Conservation (phyloP, 2,797 vertebrate genomes). For the Anas bernieri region DNA sequence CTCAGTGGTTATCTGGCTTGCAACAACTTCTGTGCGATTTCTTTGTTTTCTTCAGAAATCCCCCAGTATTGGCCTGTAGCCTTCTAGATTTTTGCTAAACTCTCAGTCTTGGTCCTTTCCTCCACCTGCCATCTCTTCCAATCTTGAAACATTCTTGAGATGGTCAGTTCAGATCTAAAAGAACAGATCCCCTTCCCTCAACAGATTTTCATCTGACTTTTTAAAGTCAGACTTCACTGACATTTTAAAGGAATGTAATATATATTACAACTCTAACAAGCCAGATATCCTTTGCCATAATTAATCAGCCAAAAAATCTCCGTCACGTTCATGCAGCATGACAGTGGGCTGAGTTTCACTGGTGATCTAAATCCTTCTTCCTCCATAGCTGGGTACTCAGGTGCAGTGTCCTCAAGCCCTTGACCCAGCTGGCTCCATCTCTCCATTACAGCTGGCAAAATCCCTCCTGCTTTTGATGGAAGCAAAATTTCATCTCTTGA, state of each 20-base stretch:
- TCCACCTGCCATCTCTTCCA: neutral
- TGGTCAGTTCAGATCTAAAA: neutral
- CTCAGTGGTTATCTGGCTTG: neutral
- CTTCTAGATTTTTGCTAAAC: neutral
- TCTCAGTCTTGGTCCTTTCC: neutral
- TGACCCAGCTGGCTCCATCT: neutral
- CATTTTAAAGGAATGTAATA: neutral
- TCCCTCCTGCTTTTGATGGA: neutral
- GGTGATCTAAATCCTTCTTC: neutral
- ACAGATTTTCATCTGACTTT: neutral
- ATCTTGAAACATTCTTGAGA: neutral
- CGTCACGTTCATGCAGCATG: neutral
- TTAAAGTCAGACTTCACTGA: no score
- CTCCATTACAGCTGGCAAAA: neutral
- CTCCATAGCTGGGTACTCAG: neutral
- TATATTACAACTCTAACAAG: neutral
- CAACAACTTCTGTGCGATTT: neutral
- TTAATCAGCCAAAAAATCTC: accelerated
- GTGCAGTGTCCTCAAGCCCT: neutral
- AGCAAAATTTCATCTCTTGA: neutral
- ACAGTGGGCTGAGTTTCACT: neutral
- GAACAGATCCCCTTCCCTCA: neutral
- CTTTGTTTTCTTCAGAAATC: neutral
- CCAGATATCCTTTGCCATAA: neutral
- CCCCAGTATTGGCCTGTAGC: neutral